Base-by-base conservation (phyloP, 2,797 vertebrate species). In the Aldrovandia affinis region DNA sequence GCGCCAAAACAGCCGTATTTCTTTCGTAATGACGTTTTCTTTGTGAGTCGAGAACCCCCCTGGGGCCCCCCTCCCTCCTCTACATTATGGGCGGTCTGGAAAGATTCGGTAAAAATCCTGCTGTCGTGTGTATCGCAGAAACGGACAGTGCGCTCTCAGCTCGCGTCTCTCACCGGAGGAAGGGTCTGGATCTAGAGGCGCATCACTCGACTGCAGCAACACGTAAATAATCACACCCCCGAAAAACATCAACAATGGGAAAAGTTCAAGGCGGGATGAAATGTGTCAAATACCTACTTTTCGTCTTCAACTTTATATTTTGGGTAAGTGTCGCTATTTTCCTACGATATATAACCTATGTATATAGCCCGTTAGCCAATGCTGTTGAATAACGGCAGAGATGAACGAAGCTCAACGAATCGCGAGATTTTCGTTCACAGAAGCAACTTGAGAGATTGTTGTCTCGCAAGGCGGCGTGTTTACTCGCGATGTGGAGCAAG, bases 281-380 rank as follows among this genome's bases (percentile, higher is more conserved):
- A 88, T 98, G 97, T 82, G 93, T 98, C 84, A 99, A 98, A 92
- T 97, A 97, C 89, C 96, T 98, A 89, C 94, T 99, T 85, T 97
- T 98, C 90, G 92, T 97, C 79, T 98, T 98, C 96, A 99, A 98
- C 95, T 96, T 98, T 89, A 96, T 96, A 81, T 98, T 98, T 94
- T 98, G 97, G 98, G 98, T 99, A 93, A 98, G 97, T 95, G 86
- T 59, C 63, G 7, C 30, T 28, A 14, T 25, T 1, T 81, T 50
- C 73, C 54, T 85, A 39, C 33, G 39, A 4, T 39, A 39, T 52
- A 4, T 52, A 12, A n/a, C n/a, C 50, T 12, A 52, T 52, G 4
- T 52, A 52, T 4, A 12, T 4, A 52, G 50, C 12, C 50, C 4
- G 12, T 22, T 0, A 28, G 25, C 25, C 8, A 28, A 63, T 9